Base-by-base conservation (phyloP, 1,140 invertebrate genomes). In the Ceratosolen solmsi region DNA sequence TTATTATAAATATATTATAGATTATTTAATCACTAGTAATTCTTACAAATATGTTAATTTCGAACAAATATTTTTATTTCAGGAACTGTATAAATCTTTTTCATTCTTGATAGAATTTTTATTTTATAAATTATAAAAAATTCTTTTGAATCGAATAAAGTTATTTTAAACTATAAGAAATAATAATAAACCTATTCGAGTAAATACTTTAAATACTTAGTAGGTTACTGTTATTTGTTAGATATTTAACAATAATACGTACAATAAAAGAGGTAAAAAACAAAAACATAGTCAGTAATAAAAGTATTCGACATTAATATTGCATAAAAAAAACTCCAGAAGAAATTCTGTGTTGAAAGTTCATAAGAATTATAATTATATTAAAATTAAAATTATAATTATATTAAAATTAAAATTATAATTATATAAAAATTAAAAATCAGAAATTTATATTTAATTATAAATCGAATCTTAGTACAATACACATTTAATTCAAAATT, bases 401-500 rank as follows among this genome's bases (percentile, higher is more conserved):
- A 41, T 46, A 22, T 33, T 41, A n/a, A n/a, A n/a, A n/a, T n/a
- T n/a, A n/a, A n/a, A n/a, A n/a, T n/a, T n/a, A n/a, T n/a, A n/a
- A n/a, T n/a, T n/a, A n/a, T n/a, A 0, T 78, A 80, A 76, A 84
- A 68, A 58, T 84, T 82, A 51, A 79, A 82, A 85, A 83, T 25
- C 72, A 84, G 51, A 82, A 81, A 86, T 84, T 82, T 82, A 71
- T 82, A 87, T 83, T 56, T 73, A 79, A 86, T 80, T 73, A 68
- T 83, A 85, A 86, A 68, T 84, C 77, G 82, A 80, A 11, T 60
- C 20, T 77, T 49, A 20, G 25, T 1, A 20, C 41, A 36, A 46
- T n/a, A 46, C 5, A 46, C 5, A 46, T 46, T 46, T 90, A 88
- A 88, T 89, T 90, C 86, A 85, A 90, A 88, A 88, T 88, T 90